Evolutionary conservation across 1,140 invertebrate genomes (phyloP), one percentile per base, ranked within the genome.

Genomic region (Solen grandis): DNA sequence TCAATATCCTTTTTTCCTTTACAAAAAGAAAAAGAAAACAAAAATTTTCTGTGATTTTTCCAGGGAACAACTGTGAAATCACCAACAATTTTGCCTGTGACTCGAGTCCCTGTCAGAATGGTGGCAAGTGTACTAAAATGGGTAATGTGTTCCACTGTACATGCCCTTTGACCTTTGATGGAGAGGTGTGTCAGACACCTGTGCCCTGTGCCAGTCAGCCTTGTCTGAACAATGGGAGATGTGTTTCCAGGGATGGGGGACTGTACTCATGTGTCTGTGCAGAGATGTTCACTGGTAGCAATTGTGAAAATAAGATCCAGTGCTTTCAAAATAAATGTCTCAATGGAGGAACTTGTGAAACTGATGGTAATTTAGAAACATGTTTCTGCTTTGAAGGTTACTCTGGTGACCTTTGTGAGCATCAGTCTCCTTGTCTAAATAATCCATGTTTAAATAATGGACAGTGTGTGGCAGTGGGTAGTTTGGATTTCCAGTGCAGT

Each of bases 91-190:
- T 72, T 62, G 77, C 57, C 19, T 80, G 77, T 50, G 35, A 70
- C 5, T 33, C 75, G 1, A 95, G 95, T 84, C 95, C 96, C 0
- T 99, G 97, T 91, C 93, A 95, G 62, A 97, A 99, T 92, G 96
- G 97, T 13, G 97, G 95, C 29, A 96, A 95, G 52, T 99, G 97
- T 93, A 93, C 96, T 22, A 96, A 97, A 88, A 93, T 95, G 86
- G 63, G 31, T 19, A 36, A 69, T 46, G 41, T 63, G 5, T 86
- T 68, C 38, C 76, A 57, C 16, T 86, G 85, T 78, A 62, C 62
- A 31, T 85, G 83, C 50, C 73, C 27, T 19, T 54, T 75, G 25
- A 65, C 80, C n/a, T 84, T 62, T 62, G 63, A 27, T 54, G 84
- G 81, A 25, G 38, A 46, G 25, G 92, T 94, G 27, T 98, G 97